Evolutionary conservation across 2,113 vertebrate genomes (phyloP).

Genomic region (Bos indicus): DNA sequence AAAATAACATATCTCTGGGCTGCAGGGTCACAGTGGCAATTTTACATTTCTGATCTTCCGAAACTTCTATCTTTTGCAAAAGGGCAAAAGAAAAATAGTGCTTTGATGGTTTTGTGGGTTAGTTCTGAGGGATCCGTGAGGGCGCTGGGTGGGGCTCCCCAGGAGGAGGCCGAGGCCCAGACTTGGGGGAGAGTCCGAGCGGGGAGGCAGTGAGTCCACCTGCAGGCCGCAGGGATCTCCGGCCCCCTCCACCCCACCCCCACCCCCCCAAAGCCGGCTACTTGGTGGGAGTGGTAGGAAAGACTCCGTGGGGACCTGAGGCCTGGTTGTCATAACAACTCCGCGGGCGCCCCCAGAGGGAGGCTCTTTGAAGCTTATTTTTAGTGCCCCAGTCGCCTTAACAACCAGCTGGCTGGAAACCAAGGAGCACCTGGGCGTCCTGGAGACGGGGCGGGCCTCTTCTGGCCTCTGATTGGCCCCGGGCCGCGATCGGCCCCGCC

Average conservation of each 20-base stretch:
- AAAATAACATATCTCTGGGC: background rate
- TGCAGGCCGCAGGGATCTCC: background rate
- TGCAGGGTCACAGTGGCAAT: too few relatives aligned
- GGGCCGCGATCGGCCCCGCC: background rate
- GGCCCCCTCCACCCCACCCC: rapidly evolving
- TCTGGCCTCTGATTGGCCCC: background rate
- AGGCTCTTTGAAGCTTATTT: slow-evolving; percentile 69
- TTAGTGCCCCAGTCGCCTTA: slow-evolving; percentile 69
- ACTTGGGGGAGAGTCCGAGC: rapidly evolving
- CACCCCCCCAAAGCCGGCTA: rapidly evolving
- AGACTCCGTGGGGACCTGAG: background rate
- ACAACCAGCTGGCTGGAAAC: slow-evolving; percentile 61
- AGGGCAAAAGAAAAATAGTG: background rate
- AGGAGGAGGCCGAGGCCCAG: background rate
- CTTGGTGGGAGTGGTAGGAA: background rate
- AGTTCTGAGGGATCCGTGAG: background rate
- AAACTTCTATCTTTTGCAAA: background rate
- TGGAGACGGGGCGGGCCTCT: background rate
- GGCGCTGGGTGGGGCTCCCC: background rate
- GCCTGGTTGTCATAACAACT: slow-evolving; percentile 76
- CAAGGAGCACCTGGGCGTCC: slow-evolving; percentile 42
- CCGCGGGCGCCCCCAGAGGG: background rate
- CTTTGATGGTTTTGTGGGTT: background rate
- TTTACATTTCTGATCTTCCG: background rate
- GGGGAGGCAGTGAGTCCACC: background rate